Evolutionary conservation across 2,113 vertebrate genomes (phyloP).

Genomic region (Prietella phreatophila): DNA sequence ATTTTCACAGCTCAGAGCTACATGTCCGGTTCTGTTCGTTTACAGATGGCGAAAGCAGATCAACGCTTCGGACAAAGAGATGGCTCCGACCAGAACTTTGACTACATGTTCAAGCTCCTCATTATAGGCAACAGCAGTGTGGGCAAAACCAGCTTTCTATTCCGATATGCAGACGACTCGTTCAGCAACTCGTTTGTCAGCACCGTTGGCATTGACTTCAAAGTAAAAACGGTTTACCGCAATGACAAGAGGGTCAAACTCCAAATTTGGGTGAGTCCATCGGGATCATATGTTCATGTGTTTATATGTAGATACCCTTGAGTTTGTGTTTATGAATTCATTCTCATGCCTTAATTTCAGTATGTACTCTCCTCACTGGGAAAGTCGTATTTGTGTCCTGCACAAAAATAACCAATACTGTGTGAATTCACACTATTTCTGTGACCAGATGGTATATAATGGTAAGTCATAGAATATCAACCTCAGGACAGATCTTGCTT

Average conservation of each 20-base stretch:
- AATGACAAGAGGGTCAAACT: slow-evolving; percentile 97
- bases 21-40: slow-evolving; percentile 56
- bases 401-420: not conserved
- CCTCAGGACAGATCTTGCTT: not conserved
- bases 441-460: slow-evolving; percentile 14
- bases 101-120: slow-evolving; percentile 99
- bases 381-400: not conserved
- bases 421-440: slow-evolving; percentile 9
- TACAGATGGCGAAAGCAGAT: slow-evolving; percentile 95
- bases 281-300: accelerated
- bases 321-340: not conserved
- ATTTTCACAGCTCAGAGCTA: not conserved
- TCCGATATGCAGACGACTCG: slow-evolving; percentile 94
- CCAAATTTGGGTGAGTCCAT: slow-evolving; percentile 93
- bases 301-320: not conserved
- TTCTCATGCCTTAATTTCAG: not conserved
- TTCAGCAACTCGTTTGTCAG: slow-evolving; percentile 97
- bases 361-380: not conserved
- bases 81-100: slow-evolving; percentile 97
- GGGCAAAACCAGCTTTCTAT: slow-evolving; percentile 96
- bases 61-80: slow-evolving; percentile 88
- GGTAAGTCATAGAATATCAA: slow-evolving; percentile 1
- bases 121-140: slow-evolving; percentile 98
- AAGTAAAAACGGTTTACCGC: slow-evolving; percentile 96
- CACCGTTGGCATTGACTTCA: slow-evolving; percentile 98